Base-by-base conservation (phyloP, 2,888 invertebrate genomes). In the Orthonevra nobilis region DNA sequence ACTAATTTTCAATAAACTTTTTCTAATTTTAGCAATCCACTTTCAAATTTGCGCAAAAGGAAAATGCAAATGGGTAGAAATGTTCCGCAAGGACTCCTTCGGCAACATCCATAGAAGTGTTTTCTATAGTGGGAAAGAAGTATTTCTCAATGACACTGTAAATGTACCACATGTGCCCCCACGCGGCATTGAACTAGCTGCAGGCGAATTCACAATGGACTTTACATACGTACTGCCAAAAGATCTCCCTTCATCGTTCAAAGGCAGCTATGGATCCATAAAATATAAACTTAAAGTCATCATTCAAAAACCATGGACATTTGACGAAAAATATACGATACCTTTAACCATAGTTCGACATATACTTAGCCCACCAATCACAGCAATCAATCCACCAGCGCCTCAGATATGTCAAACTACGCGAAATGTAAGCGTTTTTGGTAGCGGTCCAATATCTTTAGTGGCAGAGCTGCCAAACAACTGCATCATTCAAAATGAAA, bases 21-120 rank as follows among this genome's bases (percentile, higher is more conserved):
- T n/a, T n/a, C n/a, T 63, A 2, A 26, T 82, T 84, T 2, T 54
- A 88, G 88, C 88, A 14, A 87, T 89, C 2, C 87, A 86, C 83
- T 83, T 88, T n/a, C 87, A 87, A 83, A 85, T 89, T 4, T 85
- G 86, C 20, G 88, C 87, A 14, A 87, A 89, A 44, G 89, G 88
- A 3, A 89, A 89, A 83, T 88, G 88, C 82, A 87, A 87, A 79
- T 89, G 88, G 88, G 85, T 86, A 69, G 88, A 89, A 83, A 86
- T 89, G 46, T 77, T 88, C 38, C 86, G 86, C 15, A 86, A 87
- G 73, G 87, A 87, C 54, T 83, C 84, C 0, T 83, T 83, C 56
- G 85, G 84, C 68, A 88, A 87, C 79, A n/a, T n/a, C n/a, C n/a
- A n/a, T n/a, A n/a, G n/a, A n/a, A n/a, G n/a, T 9, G 81, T 89